Evolutionary conservation across 2,888 invertebrate genomes (phyloP).

Genomic region (Nematopogon swammerdamellus): DNA sequence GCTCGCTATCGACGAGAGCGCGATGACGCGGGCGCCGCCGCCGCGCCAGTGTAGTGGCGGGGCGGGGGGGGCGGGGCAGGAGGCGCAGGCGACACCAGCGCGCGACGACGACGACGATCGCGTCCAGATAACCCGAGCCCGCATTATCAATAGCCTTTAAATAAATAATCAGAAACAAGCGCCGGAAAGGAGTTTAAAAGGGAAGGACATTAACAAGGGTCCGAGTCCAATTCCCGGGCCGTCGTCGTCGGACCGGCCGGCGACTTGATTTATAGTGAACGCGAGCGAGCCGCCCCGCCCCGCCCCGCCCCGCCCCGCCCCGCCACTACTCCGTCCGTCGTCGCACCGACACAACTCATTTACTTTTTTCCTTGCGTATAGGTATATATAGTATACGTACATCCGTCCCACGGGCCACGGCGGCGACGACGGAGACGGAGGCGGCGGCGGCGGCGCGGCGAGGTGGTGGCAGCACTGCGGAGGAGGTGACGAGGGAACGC

Average conservation of each 20-base stretch:
- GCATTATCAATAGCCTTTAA: constrained; percentile 39
- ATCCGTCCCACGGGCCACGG: too few relatives aligned
- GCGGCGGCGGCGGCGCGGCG: too few relatives aligned
- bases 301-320: constrained; percentile 18
- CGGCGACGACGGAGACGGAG: too few relatives aligned
- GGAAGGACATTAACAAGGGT: constrained; percentile 54
- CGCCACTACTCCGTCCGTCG: constrained; percentile 3
- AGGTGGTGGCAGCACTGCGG: too few relatives aligned
- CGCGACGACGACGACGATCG: background rate
- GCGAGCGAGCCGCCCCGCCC: constrained; percentile 23
- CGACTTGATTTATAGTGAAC: constrained; percentile 33
- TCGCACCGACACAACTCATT: constrained; percentile 33
- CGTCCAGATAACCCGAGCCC: background rate
- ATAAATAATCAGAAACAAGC: constrained; percentile 48
- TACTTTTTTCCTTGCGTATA: constrained; percentile 12
- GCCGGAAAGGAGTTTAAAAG: constrained; percentile 38
- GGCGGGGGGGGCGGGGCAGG: too few relatives aligned
- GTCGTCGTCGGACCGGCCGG: constrained; percentile 35
- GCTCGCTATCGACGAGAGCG: too few relatives aligned
- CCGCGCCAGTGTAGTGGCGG: too few relatives aligned
- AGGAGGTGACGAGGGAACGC: too few relatives aligned
- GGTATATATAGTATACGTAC: too few relatives aligned
- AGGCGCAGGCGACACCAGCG: too few relatives aligned
- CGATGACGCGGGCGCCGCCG: too few relatives aligned
- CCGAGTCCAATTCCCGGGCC: constrained; percentile 53